Evolutionary conservation across 2,888 invertebrate species (phyloP).

Genomic region (Hirtodrosophila cameraria): DNA sequence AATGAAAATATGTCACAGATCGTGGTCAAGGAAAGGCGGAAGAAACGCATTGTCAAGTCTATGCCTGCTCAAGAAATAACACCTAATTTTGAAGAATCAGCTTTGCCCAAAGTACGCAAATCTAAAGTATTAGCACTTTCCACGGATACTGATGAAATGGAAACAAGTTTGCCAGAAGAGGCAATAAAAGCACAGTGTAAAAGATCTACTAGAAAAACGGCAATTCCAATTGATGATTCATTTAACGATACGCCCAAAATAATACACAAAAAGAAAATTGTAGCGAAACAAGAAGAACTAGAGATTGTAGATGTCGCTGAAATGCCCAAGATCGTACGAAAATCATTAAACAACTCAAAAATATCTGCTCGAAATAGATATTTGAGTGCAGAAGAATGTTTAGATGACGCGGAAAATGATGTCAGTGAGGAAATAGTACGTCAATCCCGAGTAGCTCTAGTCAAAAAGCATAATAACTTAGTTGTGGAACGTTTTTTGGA

Average conservation of each 20-base stretch:
- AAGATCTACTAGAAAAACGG: neutral
- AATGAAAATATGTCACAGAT: neutral
- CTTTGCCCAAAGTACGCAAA: neutral
- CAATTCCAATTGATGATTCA: neutral
- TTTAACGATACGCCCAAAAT: neutral
- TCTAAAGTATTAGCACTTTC: neutral
- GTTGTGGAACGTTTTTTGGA: neutral
- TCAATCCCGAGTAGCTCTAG: neutral
- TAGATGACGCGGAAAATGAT: neutral
- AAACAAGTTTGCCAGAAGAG: neutral
- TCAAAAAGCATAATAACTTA: conserved; percentile 2
- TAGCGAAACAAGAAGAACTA: conserved; percentile 1
- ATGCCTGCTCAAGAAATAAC: neutral
- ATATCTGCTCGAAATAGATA: neutral
- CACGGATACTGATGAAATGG: neutral
- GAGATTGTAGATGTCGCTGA: neutral
- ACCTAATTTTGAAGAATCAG: neutral
- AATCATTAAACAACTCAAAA: neutral
- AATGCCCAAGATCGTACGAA: neutral
- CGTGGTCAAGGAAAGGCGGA: neutral
- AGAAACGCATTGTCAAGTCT: neutral
- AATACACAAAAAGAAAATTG: neutral
- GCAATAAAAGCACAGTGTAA: neutral
- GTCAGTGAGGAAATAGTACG: neutral
- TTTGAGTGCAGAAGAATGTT: neutral